Conservation (phyloP, 2,113 vertebrate species). For the Pterocles burchelli region DNA sequence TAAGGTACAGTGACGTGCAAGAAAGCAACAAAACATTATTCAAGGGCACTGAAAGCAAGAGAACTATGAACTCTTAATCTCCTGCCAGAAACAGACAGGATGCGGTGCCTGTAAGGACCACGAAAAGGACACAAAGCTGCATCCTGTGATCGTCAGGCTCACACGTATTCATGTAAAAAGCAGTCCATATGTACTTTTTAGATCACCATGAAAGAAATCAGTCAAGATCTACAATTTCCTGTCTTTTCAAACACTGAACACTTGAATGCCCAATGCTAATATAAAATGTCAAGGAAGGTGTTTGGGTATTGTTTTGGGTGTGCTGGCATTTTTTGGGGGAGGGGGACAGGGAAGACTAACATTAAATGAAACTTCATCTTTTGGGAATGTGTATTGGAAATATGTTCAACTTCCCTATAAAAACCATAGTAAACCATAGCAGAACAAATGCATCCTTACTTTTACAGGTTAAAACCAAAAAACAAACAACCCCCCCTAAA, state of each 20-base stretch:
- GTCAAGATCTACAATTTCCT: not conserved
- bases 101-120: not conserved
- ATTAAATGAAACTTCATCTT: not conserved
- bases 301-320: not conserved
- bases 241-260: not conserved
- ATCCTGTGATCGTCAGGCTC: not conserved
- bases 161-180: not conserved
- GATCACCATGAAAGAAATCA: not conserved
- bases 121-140: not conserved
- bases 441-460: not conserved
- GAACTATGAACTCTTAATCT: not conserved
- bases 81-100: not conserved
- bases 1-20: not conserved
- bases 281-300: not conserved
- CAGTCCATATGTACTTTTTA: not conserved
- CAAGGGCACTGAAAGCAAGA: not conserved
- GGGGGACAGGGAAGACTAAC: not conserved
- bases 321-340: fast-evolving
- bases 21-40: not conserved
- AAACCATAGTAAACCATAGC: not conserved
- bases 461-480: not conserved
- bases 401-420: not conserved
- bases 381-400: not conserved
- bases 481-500: not conserved
- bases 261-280: not conserved